Evolutionary conservation across 2,113 vertebrate genomes (phyloP), one percentile per base, ranked within the genome.

Genomic region (Thalassarche chlororhynchos): DNA sequence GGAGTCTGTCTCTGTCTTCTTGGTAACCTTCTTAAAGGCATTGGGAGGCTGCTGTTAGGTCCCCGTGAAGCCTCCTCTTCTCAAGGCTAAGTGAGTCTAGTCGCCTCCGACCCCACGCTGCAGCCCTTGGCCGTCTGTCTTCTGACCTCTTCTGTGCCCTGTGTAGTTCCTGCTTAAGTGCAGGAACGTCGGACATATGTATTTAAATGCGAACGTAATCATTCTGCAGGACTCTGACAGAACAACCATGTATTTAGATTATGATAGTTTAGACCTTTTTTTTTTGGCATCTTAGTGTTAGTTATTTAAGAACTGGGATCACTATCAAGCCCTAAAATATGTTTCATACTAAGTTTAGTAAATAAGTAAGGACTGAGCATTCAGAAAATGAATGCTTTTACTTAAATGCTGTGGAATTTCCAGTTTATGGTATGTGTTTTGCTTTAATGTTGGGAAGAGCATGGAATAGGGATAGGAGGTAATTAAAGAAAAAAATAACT

Each of bases 311-410:
- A 88, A n/a, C 46, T 70, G 51, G 88, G n/a, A 95, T 92, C 51
- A n/a, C 51, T 60, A 29, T 58, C 83, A 52, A 90, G 60, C 42
- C n/a, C 52, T 84, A 55, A 86, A 92, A 84, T 94, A 70, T 10
- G 1, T 68, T 83, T 90, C 20, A 5, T 91, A 34, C 57, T 80
- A 90, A 84, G 15, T 91, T 94, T 83, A 93, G 78, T 86, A 86
- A 89, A 60, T 77, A 85, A 94, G 17, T 72, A 78, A 76, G 75
- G 58, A 77, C 66, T 86, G 20, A 94, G 21, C 68, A 64, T 86
- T 80, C 78, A 68, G 62, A 95, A 94, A 81, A 95, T 90, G 24
- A 96, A 52, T 88, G 31, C 61, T 85, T 94, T 89, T 69, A 76
- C 31, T 95, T 74, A 83, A 10, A 28, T 10, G 4, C 29, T 36